Base-by-base conservation (phyloP, 2,797 vertebrate genomes). In the Eulemur albifrons region DNA sequence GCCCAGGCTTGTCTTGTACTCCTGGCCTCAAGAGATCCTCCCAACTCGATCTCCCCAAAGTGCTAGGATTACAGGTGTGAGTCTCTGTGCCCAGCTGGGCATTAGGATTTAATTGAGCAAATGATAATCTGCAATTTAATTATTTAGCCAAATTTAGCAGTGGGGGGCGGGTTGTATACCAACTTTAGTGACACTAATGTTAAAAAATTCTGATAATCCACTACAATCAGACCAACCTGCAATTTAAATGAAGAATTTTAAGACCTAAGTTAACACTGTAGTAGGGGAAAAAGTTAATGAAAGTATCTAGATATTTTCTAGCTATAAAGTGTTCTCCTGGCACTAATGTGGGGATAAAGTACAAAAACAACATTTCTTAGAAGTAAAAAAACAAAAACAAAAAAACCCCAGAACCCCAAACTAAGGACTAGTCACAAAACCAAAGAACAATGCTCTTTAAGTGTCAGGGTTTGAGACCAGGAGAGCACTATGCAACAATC, bases 211-310 rank as follows among this genome's bases (percentile, higher is more conserved):
- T 25, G 57, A 59, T 59, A 59, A 59, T 4, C 57, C 57, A 59
- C 23, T 59, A 25, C 57, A 4, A 59, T 59, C 23, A 25, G 54
- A 59, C 10, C 72, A 96, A 83, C 30, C 2, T 77, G 21, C 75
- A 89, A 65, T 75, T 90, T 75, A 93, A 79, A 50, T 40, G 30
- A 92, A 65, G 52, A 94, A 48, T 57, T 80, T 80, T 23, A 93
- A 40, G 18, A 52, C 30, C 27, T 86, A 82, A 73, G 21, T 63
- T 77, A 87, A 87, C 9, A 45, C 18, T 90, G 61, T 89, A 50
- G 70, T 3, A 40, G 11, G 12, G 38, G 27, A 52, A 88, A 94
- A 88, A 85, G 13, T 27, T 57, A 69, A 73, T 48, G 18, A 54
- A 87, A 83, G 2, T 54, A 67, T 52, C 38, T 48, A 83, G 32